A percentile compares a stretch with the other conserved stretches of the same genome.
Evolutionary conservation across 2,888 invertebrate species (phyloP).

Genomic region (Nymphalis urticae): DNA sequence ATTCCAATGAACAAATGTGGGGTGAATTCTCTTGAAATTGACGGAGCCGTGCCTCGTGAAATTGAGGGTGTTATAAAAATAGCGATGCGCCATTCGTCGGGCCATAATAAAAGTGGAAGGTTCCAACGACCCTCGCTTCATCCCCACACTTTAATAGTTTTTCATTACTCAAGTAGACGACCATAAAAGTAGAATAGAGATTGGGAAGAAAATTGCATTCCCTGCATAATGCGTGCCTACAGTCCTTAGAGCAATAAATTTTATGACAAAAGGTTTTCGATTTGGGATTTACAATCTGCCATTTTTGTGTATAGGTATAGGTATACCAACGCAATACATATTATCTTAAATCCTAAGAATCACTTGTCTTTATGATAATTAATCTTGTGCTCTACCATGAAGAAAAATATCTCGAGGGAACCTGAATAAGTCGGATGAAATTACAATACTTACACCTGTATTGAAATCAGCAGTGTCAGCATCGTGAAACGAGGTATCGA

Average conservation of each 20-base stretch:
- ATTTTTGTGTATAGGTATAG: conserved; percentile 4
- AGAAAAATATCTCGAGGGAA: too few species aligned
- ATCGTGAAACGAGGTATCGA: too few species aligned
- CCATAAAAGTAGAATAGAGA: conserved; percentile 73
- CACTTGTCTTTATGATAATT: too few species aligned
- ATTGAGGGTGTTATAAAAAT: conserved; percentile 72
- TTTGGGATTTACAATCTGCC: conserved; percentile 39
- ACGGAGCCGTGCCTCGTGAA: conserved; percentile 56
- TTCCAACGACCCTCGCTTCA: conserved; percentile 71
- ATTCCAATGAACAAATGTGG: conserved; percentile 45
- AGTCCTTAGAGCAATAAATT: conserved; percentile 60
- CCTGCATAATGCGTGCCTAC: conserved; percentile 71
- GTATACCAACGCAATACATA: background rate
- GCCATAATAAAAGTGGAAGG: conserved; percentile 70
- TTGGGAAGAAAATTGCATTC: conserved; percentile 76
- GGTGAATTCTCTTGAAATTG: conserved; percentile 62
- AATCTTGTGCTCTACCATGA: too few species aligned
- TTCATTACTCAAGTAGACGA: conserved; percentile 80
- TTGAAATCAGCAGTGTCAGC: too few species aligned
- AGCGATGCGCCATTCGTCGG: conserved; percentile 65
- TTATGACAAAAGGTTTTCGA: conserved; percentile 61
- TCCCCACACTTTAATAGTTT: conserved; percentile 79
- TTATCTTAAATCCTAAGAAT: background rate
- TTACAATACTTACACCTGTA: too few species aligned
- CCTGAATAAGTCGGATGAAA: too few species aligned